Evolutionary conservation across 2,888 invertebrate genomes (phyloP), one percentile per base, ranked within the genome.

Genomic region (Drosophila birchii): DNA sequence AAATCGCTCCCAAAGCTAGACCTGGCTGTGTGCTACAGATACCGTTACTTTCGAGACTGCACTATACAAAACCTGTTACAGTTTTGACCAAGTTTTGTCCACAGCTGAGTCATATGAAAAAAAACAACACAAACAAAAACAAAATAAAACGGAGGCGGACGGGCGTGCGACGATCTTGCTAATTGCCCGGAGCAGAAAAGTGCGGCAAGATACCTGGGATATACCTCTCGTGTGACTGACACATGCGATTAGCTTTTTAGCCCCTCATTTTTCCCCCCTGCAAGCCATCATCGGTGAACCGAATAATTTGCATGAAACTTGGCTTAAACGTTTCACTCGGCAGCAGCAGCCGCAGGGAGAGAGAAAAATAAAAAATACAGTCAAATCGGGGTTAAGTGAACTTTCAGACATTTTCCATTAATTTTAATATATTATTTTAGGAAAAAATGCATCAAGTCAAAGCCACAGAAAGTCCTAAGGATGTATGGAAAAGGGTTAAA

Each of bases 211-310:
- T 54, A 43, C 54, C 55, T 51, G 58, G 60, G 49, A 49, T 26
- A 20, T 26, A 54, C 41, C 41, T 75, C 77, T 78, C 77, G 89
- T 85, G 89, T 85, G 86, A 86, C 80, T 86, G 86, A 89, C 89
- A 86, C 89, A 76, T 73, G 80, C 77, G 89, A 87, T 89, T 89
- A 86, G 86, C 81, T 67, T 55, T 55, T 58, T 43, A 34, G 58
- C 60, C 60, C 60, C 68, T 44, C 38, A 56, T 49, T 59, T 66
- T 58, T 47, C 41, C 32, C 64, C 39, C 62, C 57, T 59, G 51
- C 63, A 53, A 3, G 51, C 54, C 29, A 66, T 36, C 67, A 47
- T 43, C 75, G 63, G 61, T 79, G 81, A 88, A 79, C 72, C 81
- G 68, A 77, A 87, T 78, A 82, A 86, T 86, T 89, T 86, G 82